A percentile compares a stretch with the other conserved stretches of the same genome.
phyloP scores from a whole-genome alignment of 2,888 invertebrate genomes.

The Ypsolopha sequella region DNA sequence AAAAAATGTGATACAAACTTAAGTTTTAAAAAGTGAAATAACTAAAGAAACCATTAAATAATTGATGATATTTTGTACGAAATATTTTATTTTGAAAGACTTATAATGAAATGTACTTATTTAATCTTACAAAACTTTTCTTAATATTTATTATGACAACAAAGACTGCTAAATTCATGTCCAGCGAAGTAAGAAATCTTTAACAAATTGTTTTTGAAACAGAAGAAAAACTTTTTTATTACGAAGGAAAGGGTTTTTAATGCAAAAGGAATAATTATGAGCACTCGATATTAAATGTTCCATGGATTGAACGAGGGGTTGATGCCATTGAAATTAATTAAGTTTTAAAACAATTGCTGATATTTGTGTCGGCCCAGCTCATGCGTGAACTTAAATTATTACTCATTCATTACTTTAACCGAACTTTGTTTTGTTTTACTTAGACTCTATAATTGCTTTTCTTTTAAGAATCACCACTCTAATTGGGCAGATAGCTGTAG shows the following conservation, averaged over 20 bases:
- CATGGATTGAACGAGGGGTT: conserved; percentile 58
- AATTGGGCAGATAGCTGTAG: too few species aligned
- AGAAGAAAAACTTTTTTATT: conserved; percentile 39
- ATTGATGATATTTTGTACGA: neutral
- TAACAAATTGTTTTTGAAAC: conserved; percentile 25
- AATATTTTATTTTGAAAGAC: neutral
- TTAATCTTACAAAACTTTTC: neutral
- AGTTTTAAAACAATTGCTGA: conserved; percentile 68
- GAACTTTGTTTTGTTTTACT: conserved; percentile 48
- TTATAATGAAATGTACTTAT: neutral
- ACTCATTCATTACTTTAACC: conserved; percentile 61
- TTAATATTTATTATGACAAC: neutral
- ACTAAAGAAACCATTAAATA: conserved; percentile 17
- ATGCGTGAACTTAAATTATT: conserved; percentile 67
- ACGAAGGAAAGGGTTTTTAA: conserved; percentile 48
- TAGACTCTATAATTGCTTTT: conserved; percentile 36
- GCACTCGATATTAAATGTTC: conserved; percentile 70
- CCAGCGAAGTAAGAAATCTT: conserved; percentile 19
- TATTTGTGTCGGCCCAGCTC: conserved; percentile 60
- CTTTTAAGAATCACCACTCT: conserved; percentile 13
- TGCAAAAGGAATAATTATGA: conserved; percentile 66
- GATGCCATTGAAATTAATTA: conserved; percentile 54
- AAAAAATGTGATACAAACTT: conserved; percentile 23
- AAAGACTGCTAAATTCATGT: neutral
- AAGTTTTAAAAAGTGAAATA: conserved; percentile 22